A percentile compares a stretch with the other conserved stretches of the same genome.
Evolutionary conservation across 2,113 vertebrate genomes (phyloP).

Genomic region (Sylvia atricapilla): DNA sequence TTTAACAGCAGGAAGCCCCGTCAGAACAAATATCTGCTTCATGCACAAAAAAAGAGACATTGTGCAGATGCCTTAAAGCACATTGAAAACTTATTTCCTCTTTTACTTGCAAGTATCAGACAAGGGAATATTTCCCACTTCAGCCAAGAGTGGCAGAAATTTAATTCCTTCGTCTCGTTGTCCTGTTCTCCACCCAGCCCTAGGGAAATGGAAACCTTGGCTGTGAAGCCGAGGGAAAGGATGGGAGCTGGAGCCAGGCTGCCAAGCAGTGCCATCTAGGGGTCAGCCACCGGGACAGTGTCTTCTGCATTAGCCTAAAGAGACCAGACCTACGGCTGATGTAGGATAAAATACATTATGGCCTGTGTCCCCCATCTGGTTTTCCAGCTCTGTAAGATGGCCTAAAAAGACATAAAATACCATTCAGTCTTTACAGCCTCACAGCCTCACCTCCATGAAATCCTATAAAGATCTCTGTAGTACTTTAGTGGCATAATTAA

Average conservation of each 20-base stretch:
- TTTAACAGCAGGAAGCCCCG: not conserved
- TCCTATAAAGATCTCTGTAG: not conserved
- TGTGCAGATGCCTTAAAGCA: not conserved
- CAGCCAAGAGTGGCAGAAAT: not conserved
- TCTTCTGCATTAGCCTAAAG: fast-evolving
- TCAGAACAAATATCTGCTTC: not conserved
- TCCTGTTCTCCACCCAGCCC: not conserved
- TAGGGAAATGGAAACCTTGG: not conserved
- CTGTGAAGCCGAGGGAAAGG: not conserved
- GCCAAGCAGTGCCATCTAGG: slow-evolving; percentile 60
- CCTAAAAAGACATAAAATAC: not conserved
- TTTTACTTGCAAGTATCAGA: not conserved
- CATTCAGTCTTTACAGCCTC: not conserved
- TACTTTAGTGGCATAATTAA: not conserved
- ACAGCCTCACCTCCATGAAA: not conserved
- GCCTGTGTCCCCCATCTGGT: fast-evolving
- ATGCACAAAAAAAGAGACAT: not conserved
- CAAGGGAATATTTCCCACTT: not conserved
- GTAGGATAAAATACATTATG: not conserved
- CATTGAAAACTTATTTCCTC: not conserved
- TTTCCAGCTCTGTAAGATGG: not conserved
- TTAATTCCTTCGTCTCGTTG: not conserved
- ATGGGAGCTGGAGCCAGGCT: not conserved
- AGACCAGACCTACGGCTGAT: not conserved
- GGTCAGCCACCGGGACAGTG: not conserved